A percentile compares a stretch with the other conserved stretches of the same genome.
These are phyloP conservation scores for Timema cristinae DNA, from an alignment of 2,888 invertebrate species.

Conservation along the genomic window DNA sequence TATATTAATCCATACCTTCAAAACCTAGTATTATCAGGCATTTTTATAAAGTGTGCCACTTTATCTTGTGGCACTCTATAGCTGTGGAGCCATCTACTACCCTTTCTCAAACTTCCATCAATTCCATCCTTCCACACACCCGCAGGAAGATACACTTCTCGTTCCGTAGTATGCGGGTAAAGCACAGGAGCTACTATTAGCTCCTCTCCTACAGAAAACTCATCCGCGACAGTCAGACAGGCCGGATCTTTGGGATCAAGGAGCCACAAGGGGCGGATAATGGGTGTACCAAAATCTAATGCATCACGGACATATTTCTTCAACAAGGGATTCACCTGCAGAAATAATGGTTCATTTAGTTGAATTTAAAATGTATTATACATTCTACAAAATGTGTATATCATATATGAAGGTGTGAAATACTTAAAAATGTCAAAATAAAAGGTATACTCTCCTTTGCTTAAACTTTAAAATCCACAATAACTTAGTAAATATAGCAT, in stretches of 20 bases:
- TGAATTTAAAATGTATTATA: no score
- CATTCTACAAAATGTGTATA: no score
- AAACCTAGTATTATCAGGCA: constrained; percentile 80
- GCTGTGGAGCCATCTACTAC: constrained; percentile 86
- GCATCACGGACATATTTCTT: constrained; percentile 75
- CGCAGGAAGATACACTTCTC: constrained; percentile 83
- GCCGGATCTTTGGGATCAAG: constrained; percentile 73
- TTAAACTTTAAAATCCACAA: no score
- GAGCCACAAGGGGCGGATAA: constrained; percentile 89
- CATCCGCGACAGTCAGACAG: constrained; percentile 72
- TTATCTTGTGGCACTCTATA: constrained; percentile 75
- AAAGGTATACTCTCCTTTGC: no score
- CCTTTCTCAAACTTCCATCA: constrained; percentile 78
- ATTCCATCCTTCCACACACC: constrained; percentile 94
- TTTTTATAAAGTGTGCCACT: constrained; percentile 78
- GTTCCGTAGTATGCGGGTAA: constrained; percentile 60
- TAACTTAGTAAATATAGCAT: no score
- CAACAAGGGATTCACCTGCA: constrained; percentile 67
- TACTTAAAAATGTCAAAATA: no score
- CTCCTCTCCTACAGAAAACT: constrained; percentile 87
- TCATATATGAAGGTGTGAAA: no score
- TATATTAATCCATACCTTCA: no score
- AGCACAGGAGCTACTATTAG: constrained; percentile 87
- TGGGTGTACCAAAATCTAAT: constrained; percentile 73
- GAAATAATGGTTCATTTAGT: no score